phyloP scores from a whole-genome alignment of 1,140 invertebrate species.

The Cotesia glomerata region DNA sequence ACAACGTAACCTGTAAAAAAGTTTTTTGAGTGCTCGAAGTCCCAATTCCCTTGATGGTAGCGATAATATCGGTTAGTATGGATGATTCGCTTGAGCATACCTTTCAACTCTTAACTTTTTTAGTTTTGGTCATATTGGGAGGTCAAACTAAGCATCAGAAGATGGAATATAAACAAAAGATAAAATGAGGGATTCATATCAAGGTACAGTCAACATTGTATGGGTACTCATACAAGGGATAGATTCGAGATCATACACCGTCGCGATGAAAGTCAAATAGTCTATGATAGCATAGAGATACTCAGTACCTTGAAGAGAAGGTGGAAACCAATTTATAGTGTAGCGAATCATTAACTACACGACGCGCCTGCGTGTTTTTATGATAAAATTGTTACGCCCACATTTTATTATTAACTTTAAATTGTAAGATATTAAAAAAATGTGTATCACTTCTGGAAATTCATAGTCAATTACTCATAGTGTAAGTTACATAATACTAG shows the following conservation, averaged over 20 bases:
- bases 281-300: slow-evolving; percentile 15
- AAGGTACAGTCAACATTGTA: neutral
- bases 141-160: neutral
- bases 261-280: neutral
- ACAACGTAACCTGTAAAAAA: neutral
- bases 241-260: neutral
- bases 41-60: neutral
- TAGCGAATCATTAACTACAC: slow-evolving; percentile 21
- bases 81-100: neutral
- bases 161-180: neutral
- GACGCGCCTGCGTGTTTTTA: slow-evolving; percentile 27
- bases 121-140: neutral
- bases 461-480: no score
- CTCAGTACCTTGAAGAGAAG: neutral
- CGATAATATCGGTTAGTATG: slow-evolving; percentile 8
- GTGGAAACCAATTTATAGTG: slow-evolving; percentile 14
- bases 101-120: neutral
- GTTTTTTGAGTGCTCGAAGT: neutral
- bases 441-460: no score
- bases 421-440: no score
- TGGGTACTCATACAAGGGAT: neutral
- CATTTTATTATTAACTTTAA: neutral
- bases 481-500: no score
- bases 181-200: neutral
- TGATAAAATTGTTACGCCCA: slow-evolving; percentile 26